phyloP scores from a whole-genome alignment of 1,140 invertebrate species.

The Lepidurus arcticus region DNA sequence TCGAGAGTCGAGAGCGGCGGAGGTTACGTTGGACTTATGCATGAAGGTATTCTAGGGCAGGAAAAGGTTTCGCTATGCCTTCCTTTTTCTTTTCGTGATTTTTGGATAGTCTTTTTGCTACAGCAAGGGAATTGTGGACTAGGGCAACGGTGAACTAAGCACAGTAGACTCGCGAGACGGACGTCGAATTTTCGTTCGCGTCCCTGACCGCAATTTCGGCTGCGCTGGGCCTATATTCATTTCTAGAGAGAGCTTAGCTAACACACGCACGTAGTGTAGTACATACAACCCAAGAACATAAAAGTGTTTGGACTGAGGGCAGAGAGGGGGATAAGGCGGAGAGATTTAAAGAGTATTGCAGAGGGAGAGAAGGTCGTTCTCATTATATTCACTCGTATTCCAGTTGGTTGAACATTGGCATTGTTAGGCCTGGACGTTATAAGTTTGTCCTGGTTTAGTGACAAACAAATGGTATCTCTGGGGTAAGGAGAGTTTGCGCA shows the following conservation, averaged over 20 bases:
- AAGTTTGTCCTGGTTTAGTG: not conserved
- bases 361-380: not conserved
- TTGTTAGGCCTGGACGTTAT: not conserved
- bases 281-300: not conserved
- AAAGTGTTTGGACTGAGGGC: not conserved
- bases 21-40: not conserved
- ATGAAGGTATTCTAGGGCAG: conserved; percentile 18
- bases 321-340: not conserved
- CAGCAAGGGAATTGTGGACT: not conserved
- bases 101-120: not conserved
- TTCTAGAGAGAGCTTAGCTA: conserved; percentile 1
- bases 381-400: not conserved
- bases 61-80: not conserved
- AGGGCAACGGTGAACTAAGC: not conserved
- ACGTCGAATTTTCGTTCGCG: not conserved
- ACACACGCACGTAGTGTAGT: not conserved
- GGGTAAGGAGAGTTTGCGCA: not conserved
- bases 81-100: not conserved
- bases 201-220: conserved; percentile 20
- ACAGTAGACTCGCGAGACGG: not conserved
- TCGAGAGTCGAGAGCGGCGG: not conserved
- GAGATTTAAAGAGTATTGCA: not conserved
- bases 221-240: conserved; percentile 8
- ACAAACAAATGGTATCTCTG: conserved; percentile 6
- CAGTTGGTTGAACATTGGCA: not conserved